Conservation (phyloP, 2,888 invertebrate genomes). For the Andrena flavipes region DNA sequence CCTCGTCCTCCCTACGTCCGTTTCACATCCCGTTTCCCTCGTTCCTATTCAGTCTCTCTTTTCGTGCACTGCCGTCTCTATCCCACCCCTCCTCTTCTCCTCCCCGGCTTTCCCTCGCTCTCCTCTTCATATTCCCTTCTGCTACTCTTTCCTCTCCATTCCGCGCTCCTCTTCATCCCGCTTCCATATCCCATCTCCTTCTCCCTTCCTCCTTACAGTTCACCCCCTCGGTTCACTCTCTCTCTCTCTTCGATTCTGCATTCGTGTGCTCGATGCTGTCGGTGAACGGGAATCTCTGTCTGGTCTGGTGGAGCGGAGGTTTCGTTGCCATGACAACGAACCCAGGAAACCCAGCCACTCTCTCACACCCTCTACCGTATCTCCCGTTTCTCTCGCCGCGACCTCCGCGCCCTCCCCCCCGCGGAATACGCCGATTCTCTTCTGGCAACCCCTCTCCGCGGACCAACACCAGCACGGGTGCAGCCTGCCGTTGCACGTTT, state of each 20-base stretch:
- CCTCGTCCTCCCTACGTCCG: background rate
- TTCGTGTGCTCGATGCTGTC: constrained; percentile 75
- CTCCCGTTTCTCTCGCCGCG: constrained; percentile 48
- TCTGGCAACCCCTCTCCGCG: constrained; percentile 22
- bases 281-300: constrained; percentile 81
- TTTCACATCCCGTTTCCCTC: constrained; percentile 29
- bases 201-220: background rate
- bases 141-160: constrained; percentile 54
- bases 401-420: constrained; percentile 50
- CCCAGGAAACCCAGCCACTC: constrained; percentile 83
- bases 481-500: constrained; percentile 29
- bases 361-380: constrained; percentile 61
- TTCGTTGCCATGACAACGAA: constrained; percentile 82
- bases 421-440: constrained; percentile 52
- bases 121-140: constrained; percentile 30
- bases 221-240: background rate
- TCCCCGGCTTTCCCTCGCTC: constrained; percentile 33
- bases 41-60: background rate
- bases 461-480: constrained; percentile 18
- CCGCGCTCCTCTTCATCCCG: constrained; percentile 20
- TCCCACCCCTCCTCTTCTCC: background rate
- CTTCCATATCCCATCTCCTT: constrained; percentile 10
- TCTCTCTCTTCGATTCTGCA: constrained; percentile 50
- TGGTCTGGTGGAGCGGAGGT: constrained; percentile 79
- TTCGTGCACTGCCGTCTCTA: constrained; percentile 23